A percentile compares a stretch with the other conserved stretches of the same genome.
phyloP scores from a whole-genome alignment of 1,140 invertebrate genomes.

The Xylocopa sonorina region DNA sequence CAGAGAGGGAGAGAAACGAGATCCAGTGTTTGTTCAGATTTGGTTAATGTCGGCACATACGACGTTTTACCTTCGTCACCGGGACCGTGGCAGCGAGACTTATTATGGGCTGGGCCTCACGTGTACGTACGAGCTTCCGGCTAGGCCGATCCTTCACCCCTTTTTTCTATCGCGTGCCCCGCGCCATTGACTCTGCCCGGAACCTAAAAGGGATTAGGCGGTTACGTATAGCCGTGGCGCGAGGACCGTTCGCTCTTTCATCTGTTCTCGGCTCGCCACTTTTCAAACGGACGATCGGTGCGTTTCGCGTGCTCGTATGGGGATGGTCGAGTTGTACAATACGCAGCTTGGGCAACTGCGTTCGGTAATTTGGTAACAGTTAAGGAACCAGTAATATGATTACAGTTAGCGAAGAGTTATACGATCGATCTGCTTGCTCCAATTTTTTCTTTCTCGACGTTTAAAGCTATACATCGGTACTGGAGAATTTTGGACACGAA shows the following conservation, averaged over 20 bases:
- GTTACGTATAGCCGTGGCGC: constrained; percentile 29
- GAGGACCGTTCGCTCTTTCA: constrained; percentile 3
- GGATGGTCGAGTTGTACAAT: not conserved
- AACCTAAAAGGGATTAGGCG: constrained; percentile 43
- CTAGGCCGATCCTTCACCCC: constrained; percentile 58
- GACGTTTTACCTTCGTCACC: constrained; percentile 64
- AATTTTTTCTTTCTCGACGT: no score
- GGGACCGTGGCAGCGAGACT: constrained; percentile 48
- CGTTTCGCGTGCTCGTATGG: not conserved
- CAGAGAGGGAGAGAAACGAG: constrained; percentile 36
- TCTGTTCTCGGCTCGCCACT: constrained; percentile 4
- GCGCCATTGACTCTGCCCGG: constrained; percentile 51
- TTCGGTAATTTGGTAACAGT: not conserved
- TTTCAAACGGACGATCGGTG: not conserved
- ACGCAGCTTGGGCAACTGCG: not conserved
- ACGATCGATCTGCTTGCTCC: not conserved
- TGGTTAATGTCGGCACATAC: constrained; percentile 74
- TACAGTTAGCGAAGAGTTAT: not conserved
- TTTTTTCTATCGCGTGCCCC: constrained; percentile 58
- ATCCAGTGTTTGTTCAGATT: constrained; percentile 76
- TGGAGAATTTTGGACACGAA: no score
- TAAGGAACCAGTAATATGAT: not conserved
- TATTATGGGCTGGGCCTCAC: constrained; percentile 57
- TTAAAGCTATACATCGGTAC: no score
- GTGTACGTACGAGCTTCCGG: constrained; percentile 60